Evolutionary conservation across 2,113 vertebrate genomes (phyloP), one percentile per base, ranked within the genome.

Genomic region (Oreochromis spilurus): DNA sequence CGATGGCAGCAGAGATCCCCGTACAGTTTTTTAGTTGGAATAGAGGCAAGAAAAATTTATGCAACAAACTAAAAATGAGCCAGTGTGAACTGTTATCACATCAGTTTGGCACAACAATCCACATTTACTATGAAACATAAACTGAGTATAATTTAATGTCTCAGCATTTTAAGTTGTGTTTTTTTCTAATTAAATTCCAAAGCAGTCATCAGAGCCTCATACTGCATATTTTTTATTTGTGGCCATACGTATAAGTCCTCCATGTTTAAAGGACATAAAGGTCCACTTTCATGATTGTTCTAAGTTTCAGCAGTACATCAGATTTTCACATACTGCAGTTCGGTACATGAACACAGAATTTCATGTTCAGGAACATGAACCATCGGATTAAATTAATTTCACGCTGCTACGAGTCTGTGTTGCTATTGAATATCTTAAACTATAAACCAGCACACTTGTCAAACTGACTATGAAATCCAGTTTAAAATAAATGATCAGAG

Each of bases 261-360:
- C 55, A 29, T 0, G 26, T 26, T 58, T 58, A 5, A 58, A 58
- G 55, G 55, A 58, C 55, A 9, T 3, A 62, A 62, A 62, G 0
- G 29, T 19, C 58, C 5, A 62, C 0, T 2, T 34, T 2, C 29
- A 34, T 0, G 3, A n/a, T 52, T 52, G 26, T 31, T 31, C 57
- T 60, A 26, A 60, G 57, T 9, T 60, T 31, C 26, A 60, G 1
- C 57, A 60, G 54, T 14, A 57, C 54, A 3, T 26, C 55, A 29
- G 57, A 19, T 60, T 60, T 60, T 60, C 57, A 60, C 57, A 34
- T 1, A 34, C 29, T 60, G 57, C 57, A 60, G 57, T 60, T 34
- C 0, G 8, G 29, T 34, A 2, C 16, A 2, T 60, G 50, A 53
- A n/a, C 50, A n/a, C 4, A 5, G 50, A 53, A 53, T 53, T n/a